Evolutionary conservation across 2,888 invertebrate species (phyloP).

Genomic region (Phrixothrix hirtus): DNA sequence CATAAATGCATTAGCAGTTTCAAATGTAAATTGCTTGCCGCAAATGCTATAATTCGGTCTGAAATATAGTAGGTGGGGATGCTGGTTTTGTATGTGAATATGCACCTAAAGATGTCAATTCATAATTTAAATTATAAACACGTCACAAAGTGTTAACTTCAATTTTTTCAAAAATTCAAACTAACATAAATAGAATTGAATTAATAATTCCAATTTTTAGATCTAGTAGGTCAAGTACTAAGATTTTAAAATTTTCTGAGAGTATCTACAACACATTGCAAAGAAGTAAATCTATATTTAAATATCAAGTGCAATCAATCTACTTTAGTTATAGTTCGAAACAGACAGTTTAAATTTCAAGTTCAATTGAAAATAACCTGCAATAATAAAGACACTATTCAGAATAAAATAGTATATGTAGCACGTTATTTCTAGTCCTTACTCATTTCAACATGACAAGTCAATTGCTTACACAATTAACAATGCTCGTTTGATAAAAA

Average conservation of each 20-base stretch:
- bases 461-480: background rate
- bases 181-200: background rate
- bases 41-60: too few species aligned
- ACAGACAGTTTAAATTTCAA: slow-evolving; percentile 30
- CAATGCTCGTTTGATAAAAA: background rate
- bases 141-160: too few species aligned
- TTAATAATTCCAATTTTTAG: background rate
- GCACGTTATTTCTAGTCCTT: background rate
- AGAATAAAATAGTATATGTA: background rate
- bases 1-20: too few species aligned
- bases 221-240: too few species aligned
- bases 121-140: background rate
- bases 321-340: slow-evolving; percentile 32
- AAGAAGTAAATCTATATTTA: slow-evolving; percentile 38
- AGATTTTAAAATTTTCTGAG: slow-evolving; percentile 32
- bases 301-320: slow-evolving; percentile 39
- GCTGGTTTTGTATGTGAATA: too few species aligned
- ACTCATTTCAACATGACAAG: background rate
- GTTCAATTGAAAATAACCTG: slow-evolving; percentile 33
- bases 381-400: slow-evolving; percentile 10
- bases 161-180: too few species aligned
- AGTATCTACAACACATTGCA: slow-evolving; percentile 36
- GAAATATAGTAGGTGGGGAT: too few species aligned
- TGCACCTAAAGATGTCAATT: background rate
- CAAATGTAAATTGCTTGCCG: too few species aligned